A percentile compares a stretch with the other conserved stretches of the same genome.
Conservation (phyloP, 2,113 vertebrate genomes). For the Capreolus pygargus region DNA sequence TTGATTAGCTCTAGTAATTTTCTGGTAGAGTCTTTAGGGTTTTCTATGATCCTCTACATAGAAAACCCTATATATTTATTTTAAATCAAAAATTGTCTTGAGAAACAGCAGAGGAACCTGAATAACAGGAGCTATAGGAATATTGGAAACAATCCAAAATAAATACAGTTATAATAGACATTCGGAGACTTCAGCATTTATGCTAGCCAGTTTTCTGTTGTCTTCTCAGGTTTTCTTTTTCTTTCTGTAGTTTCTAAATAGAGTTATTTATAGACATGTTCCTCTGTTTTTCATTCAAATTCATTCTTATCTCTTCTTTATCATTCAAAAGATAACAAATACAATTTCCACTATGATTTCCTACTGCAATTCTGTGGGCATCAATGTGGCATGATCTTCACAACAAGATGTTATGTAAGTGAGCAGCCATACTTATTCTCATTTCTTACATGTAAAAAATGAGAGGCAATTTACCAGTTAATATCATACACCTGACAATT, state of each 20-base stretch:
- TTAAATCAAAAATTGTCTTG: neutral
- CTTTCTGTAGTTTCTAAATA: neutral
- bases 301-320: neutral
- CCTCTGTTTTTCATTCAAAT: neutral
- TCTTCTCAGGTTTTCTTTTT: neutral
- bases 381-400: neutral
- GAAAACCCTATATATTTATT: neutral
- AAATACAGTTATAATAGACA: neutral
- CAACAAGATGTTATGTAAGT: neutral
- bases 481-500: neutral
- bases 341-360: neutral
- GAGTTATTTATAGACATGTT: neutral
- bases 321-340: neutral
- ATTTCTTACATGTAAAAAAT: neutral
- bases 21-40: no score
- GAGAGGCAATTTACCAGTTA: neutral
- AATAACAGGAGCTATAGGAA: neutral
- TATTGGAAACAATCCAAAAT: constrained; percentile 22
- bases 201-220: neutral
- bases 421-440: neutral
- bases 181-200: neutral
- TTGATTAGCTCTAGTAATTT: no score
- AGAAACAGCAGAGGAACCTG: neutral
- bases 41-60: no score
- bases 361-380: neutral